Evolutionary conservation across 2,888 invertebrate genomes (phyloP), one percentile per base, ranked within the genome.

Genomic region (Callimorpha dominula): DNA sequence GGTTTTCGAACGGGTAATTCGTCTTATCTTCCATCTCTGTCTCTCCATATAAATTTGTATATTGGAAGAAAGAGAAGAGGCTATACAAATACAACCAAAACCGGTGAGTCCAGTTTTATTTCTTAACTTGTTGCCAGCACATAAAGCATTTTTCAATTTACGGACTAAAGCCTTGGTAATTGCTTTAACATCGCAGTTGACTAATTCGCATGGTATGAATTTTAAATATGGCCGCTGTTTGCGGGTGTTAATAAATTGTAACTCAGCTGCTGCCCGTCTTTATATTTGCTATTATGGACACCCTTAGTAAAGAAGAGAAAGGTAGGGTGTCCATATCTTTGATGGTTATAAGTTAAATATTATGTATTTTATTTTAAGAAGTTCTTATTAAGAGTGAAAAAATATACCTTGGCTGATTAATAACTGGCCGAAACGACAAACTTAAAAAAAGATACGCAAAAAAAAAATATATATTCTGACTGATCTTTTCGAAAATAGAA

Each of bases 61-160:
- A 52, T 40, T 57, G 82, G 68, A 40, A 77, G 85, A 93, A 74
- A 87, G 84, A 81, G 88, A 90, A 46, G 74, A 64, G 68, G 68
- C 17, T 63, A 77, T 67, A 31, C 78, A 79, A 85, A 81, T 80
- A 84, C 70, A 71, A 77, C 81, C 80, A 89, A 91, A 94, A 92
- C 91, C 88, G 86, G 93, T 85, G 85, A 78, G 83, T 86, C 90
- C 86, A 88, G 88, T 92, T 93, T 92, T 93, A 94, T 95, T 94
- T 95, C 94, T 95, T 94, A 94, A 94, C 94, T 94, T 93, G 92
- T 90, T 90, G 87, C 89, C 85, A 86, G 85, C 89, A 91, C 90
- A 93, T 92, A 93, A 94, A 93, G 84, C 87, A 93, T 91, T 91
- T 92, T 93, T 92, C 88, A 89, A 92, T 92, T 92, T 92, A 92